Evolutionary conservation across 1,140 invertebrate genomes (phyloP), one percentile per base, ranked within the genome.

Genomic region (Caenorhabditis latens): DNA sequence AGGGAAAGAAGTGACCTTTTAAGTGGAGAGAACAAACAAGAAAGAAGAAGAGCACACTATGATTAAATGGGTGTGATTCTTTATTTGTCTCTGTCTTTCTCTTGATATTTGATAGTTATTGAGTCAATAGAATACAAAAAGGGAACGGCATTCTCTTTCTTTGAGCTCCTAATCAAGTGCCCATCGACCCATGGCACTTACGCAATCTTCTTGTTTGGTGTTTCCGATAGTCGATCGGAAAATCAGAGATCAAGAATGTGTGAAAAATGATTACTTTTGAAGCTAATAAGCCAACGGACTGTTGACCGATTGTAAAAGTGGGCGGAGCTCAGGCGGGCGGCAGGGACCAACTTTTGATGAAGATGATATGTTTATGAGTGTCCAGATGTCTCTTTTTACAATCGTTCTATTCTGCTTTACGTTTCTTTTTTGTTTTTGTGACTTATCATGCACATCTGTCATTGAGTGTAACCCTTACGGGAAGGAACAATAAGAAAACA

Each of bases 41-140:
- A 58, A 58, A 58, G 50, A 53, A 53, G 58, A 32, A 61, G 58
- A 61, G 58, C 58, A 61, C 58, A 53, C 63, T 32, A 67, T 67
- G 63, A 67, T 67, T 67, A 42, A 42, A 32, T 5, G n/a, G 40
- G 40, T 14, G 63, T 42, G 63, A 40, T 42, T 11, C 63, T 42
- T 67, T 67, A 32, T 67, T 42, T 67, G 24, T 58, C 57, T 58
- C 57, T 21, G 1, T 58, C 16, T 58, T 21, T 58, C 57, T 21
- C 63, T 67, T 67, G 63, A 67, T 67, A 67, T 67, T 67, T 67
- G 63, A 67, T 67, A 67, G 63, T 67, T 67, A 67, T 67, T 67
- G 32, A 19, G 32, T 40, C 32, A 67, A 67, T 19, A 67, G 63
- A 40, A 11, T 61, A 11, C 58, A 21, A 24, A 8, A 61, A 21